Percentiles rank a stretch among this genome's conserved stretches.
Conservation (phyloP, 2,888 invertebrate genomes). For the Melinaea marsaeus region DNA sequence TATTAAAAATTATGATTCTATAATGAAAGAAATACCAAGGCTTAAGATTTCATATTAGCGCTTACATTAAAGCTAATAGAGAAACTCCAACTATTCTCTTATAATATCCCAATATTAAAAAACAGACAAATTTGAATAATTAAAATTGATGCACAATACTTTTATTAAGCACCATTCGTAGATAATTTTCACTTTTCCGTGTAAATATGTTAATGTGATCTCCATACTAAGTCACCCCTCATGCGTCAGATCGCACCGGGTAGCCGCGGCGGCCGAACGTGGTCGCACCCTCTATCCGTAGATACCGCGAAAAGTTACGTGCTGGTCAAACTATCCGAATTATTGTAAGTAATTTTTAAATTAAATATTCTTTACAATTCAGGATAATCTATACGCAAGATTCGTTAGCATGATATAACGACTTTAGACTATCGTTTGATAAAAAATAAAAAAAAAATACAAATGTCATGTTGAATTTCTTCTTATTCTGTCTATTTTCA, state of each 20-base stretch:
- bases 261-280: constrained; percentile 43
- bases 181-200: constrained; percentile 22
- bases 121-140: neutral
- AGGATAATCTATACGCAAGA: too few relatives aligned
- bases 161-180: constrained; percentile 9
- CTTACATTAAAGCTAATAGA: too few relatives aligned
- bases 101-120: too few relatives aligned
- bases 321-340: constrained; percentile 19
- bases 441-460: too few relatives aligned
- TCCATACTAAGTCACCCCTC: constrained; percentile 33
- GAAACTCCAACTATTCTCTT: too few relatives aligned
- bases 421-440: too few relatives aligned
- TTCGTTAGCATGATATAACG: too few relatives aligned
- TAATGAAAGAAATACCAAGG: too few relatives aligned
- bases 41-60: too few relatives aligned
- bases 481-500: too few relatives aligned
- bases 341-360: constrained; percentile 23
- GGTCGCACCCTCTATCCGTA: constrained; percentile 29
- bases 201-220: constrained; percentile 18
- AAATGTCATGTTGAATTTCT: too few relatives aligned
- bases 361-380: neutral
- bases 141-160: neutral
- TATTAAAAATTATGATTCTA: too few relatives aligned
- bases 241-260: constrained; percentile 48
- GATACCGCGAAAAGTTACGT: constrained; percentile 52